Base-by-base conservation (phyloP, 2,888 invertebrate species). In the Stegana nigrithorax region DNA sequence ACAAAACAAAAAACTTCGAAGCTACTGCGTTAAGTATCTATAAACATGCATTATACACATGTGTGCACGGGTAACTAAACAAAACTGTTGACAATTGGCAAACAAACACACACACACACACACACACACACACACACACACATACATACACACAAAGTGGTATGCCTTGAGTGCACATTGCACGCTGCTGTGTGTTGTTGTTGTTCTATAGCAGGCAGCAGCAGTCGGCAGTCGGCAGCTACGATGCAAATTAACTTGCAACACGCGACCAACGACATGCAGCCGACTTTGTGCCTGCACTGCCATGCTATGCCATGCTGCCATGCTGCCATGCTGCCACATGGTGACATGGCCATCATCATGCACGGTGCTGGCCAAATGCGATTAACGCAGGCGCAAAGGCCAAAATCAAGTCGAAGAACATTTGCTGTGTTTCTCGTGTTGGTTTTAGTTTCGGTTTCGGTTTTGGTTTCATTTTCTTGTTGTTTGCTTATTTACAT, bases 261-360 rank as follows among this genome's bases (percentile, higher is more conserved):
- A 59, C 72, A 71, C 68, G 68, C 60, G 67, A 62, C 64, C 36
- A 36, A 29, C 23, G 12, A 51, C n/a, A n/a, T n/a, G n/a, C n/a
- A n/a, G n/a, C n/a, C n/a, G n/a, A n/a, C n/a, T n/a, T n/a, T n/a
- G n/a, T n/a, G n/a, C n/a, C n/a, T n/a, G n/a, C n/a, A n/a, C n/a
- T n/a, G n/a, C n/a, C n/a, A n/a, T n/a, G n/a, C n/a, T n/a, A n/a
- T n/a, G n/a, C 5, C 47, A 17, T n/a, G 47, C 47, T 7, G 23
- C 19, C 47, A 8, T 7, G 47, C 23, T 19, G 12, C 70, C 60
- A 60, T 66, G 68, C 65, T 45, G 44, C 58, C 17, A 26, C 14
- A 32, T 53, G 32, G 12, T n/a, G n/a, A n/a, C n/a, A n/a, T n/a
- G n/a, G n/a, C n/a, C n/a, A n/a, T n/a, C n/a, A n/a, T n/a, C n/a